phyloP scores from a whole-genome alignment of 35 echinoderm and acorn worm species.

The Lytechinus variegatus region DNA sequence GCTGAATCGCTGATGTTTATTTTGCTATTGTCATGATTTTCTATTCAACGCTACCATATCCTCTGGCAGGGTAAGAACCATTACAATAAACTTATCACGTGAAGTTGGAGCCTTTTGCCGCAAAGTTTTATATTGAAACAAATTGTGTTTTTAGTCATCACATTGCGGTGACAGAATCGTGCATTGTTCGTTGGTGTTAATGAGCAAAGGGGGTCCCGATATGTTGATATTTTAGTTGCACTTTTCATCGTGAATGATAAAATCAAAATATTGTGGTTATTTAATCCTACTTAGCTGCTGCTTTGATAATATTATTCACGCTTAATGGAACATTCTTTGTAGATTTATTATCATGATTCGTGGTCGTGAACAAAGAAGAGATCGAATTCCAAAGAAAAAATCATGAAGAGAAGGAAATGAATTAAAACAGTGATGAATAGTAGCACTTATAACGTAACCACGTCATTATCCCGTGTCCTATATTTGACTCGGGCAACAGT shows the following conservation, averaged over 20 bases:
- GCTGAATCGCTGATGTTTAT: neutral
- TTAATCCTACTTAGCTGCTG: neutral
- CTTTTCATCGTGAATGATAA: neutral
- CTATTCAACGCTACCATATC: conserved; percentile 3
- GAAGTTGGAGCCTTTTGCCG: neutral
- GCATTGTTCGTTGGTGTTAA: neutral
- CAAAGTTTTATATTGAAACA: neutral
- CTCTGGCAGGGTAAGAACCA: neutral
- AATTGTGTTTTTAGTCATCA: conserved; percentile 5
- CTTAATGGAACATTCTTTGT: neutral
- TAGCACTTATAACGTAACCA: too few species aligned
- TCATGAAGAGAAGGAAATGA: neutral
- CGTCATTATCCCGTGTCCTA: too few species aligned
- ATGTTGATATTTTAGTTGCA: neutral
- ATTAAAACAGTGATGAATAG: neutral
- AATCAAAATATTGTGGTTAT: neutral
- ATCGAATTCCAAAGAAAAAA: neutral
- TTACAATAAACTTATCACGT: neutral
- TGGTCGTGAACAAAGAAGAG: neutral
- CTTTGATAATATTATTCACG: conserved; percentile 14
- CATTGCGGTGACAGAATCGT: neutral
- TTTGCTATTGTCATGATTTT: neutral
- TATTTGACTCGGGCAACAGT: too few species aligned
- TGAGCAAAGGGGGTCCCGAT: neutral
- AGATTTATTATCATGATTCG: neutral